Evolutionary conservation across 2,113 vertebrate genomes (phyloP).

Genomic region (Rhinoptilus africanus): DNA sequence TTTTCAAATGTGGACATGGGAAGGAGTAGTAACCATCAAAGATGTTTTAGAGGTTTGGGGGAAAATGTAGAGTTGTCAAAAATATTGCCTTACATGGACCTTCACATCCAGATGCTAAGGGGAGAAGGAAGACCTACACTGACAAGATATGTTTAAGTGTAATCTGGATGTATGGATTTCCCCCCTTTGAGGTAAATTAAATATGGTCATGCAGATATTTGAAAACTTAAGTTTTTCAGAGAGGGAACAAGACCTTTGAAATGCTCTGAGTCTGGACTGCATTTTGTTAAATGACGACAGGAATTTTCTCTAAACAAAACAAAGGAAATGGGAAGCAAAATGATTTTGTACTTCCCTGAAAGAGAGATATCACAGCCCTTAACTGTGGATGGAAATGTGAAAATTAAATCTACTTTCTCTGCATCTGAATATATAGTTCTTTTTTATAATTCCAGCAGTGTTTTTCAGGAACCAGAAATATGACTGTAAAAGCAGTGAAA

Average conservation of each 20-base stretch:
- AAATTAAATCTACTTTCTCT: background rate
- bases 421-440: background rate
- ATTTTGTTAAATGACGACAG: background rate
- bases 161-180: background rate
- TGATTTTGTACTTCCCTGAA: background rate
- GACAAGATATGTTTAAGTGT: conserved; percentile 35
- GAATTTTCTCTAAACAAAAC: background rate
- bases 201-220: background rate
- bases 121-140: conserved; percentile 18
- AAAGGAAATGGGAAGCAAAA: background rate
- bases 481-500: background rate
- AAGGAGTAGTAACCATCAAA: background rate
- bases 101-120: background rate
- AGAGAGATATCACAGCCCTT: background rate
- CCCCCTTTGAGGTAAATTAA: background rate
- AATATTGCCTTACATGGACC: background rate
- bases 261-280: background rate
- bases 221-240: background rate
- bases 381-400: background rate
- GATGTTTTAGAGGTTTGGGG: background rate
- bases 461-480: background rate
- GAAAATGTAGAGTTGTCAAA: background rate
- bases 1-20: background rate
- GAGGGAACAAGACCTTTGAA: background rate
- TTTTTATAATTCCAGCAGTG: background rate